Percentiles rank a stretch among this genome's conserved stretches.
Evolutionary conservation across 2,888 invertebrate species (phyloP).

Genomic region (Zaprionus bogoriensis): DNA sequence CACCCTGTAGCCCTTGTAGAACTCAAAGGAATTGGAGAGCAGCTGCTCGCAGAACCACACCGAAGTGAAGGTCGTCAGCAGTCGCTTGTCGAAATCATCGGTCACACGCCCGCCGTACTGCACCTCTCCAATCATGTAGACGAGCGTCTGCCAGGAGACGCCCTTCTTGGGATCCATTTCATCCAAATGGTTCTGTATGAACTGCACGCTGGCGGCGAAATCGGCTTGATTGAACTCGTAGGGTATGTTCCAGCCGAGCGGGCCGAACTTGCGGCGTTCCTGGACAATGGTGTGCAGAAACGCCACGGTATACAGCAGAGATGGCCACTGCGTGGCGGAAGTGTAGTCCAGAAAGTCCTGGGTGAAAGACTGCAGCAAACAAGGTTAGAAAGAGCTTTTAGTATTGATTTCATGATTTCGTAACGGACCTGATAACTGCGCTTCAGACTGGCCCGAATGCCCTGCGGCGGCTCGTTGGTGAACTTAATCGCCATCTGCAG

Average conservation of each 20-base stretch:
- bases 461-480: constrained; percentile 98
- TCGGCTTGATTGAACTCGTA: constrained; percentile 98
- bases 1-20: constrained; percentile 96
- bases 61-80: constrained; percentile 95
- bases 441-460: constrained; percentile 95
- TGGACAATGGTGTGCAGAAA: constrained; percentile 98
- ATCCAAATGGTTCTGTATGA: constrained; percentile 97
- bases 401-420: background rate
- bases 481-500: constrained; percentile 97
- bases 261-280: constrained; percentile 97
- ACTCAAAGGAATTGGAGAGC: constrained; percentile 93
- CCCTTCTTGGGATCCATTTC: constrained; percentile 98
- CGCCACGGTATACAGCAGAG: constrained; percentile 95
- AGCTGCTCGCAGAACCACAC: constrained; percentile 97
- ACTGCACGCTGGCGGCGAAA: constrained; percentile 97
- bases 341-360: constrained; percentile 97
- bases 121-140: constrained; percentile 98
- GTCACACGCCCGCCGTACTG: constrained; percentile 95
- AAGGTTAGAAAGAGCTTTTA: background rate
- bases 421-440: constrained; percentile 90
- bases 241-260: constrained; percentile 97
- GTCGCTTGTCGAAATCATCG: constrained; percentile 97
- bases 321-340: constrained; percentile 95
- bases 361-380: constrained; percentile 76
- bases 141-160: constrained; percentile 98